phyloP scores from a whole-genome alignment of 1,140 invertebrate genomes.

The Cotesia glomerata region DNA sequence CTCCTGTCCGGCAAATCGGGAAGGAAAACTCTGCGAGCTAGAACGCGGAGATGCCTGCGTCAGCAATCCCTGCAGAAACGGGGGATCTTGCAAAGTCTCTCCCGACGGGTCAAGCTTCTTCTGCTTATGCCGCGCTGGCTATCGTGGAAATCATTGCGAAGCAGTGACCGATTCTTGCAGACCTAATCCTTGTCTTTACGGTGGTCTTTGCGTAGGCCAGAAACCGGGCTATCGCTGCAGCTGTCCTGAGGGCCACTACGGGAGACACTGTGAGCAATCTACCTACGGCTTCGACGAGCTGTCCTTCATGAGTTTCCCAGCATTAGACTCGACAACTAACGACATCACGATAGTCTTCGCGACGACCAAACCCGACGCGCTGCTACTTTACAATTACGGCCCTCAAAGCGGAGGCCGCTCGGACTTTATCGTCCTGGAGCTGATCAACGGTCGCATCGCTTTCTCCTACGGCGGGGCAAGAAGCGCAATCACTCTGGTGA shows the following conservation, averaged over 20 bases:
- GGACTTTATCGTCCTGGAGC: constrained; percentile 90
- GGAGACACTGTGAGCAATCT: constrained; percentile 86
- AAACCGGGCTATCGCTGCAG: constrained; percentile 87
- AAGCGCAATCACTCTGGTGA: constrained; percentile 82
- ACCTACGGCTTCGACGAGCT: constrained; percentile 88
- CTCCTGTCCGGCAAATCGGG: constrained; percentile 75
- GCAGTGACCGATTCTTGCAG: constrained; percentile 83
- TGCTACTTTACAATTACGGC: constrained; percentile 91
- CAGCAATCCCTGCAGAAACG: constrained; percentile 85
- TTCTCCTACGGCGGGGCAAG: constrained; percentile 90
- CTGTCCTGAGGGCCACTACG: constrained; percentile 87
- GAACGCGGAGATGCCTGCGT: constrained; percentile 83
- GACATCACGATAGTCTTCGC: constrained; percentile 91
- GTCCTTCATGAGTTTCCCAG: constrained; percentile 87
- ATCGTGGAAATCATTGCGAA: constrained; percentile 87
- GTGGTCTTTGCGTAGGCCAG: constrained; percentile 81
- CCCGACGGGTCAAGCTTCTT: constrained; percentile 86
- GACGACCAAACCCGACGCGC: constrained; percentile 83
- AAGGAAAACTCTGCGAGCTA: constrained; percentile 84
- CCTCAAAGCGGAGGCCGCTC: constrained; percentile 84
- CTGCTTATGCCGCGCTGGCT: constrained; percentile 87
- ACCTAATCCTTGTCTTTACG: constrained; percentile 88
- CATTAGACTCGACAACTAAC: constrained; percentile 85
- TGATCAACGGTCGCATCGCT: constrained; percentile 79
- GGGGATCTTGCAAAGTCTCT: constrained; percentile 87